Evolutionary conservation across 1,140 invertebrate genomes (phyloP), one percentile per base, ranked within the genome.

Genomic region (Pissodes strobi): DNA sequence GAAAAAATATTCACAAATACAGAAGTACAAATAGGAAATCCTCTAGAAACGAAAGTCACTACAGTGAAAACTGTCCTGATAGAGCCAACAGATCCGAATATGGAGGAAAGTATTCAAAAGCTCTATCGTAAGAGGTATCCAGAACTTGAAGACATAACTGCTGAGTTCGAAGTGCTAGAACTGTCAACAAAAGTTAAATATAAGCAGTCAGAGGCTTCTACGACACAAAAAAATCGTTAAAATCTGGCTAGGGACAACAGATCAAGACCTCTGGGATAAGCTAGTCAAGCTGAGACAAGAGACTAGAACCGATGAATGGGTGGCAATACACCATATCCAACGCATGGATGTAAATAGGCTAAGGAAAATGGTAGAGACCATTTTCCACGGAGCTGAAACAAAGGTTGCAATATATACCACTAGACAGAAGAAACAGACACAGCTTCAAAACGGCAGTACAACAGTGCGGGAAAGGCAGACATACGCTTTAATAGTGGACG

Each of bases 341-440:
- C 9, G 38, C 9, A 30, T 60, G 1, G 18, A 60, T 12, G 12
- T 27, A 3, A 19, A 37, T 8, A 41, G 12, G n/a, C 21, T 53
- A 21, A 41, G 59, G 13, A 62, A 62, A 62, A 62, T 62, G 37
- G 15, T 21, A 8, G 57, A 60, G 25, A 12, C 12, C 1, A 39
- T 52, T 9, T 62, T 62, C n/a, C 30, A 62, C 9, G 15, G 38
- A 3, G 13, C 43, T 9, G 8, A 19, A 5, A 53, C 19, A 4
- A 22, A 52, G 10, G n/a, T 23, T 21, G 21, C 17, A 6, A 62
- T 53, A 41, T 62, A 52, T 34, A 52, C 46, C 6, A 17, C 10
- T 2, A 62, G 15, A 52, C 19, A 6, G 25, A 19, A 27, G 13
- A 12, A 9, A 57, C n/a, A 43, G n/a, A 15, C 2, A 57, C 43